These are phyloP conservation scores for Caradrina kadenii DNA, from an alignment of 2,888 invertebrate species.

Conservation along the genomic window DNA sequence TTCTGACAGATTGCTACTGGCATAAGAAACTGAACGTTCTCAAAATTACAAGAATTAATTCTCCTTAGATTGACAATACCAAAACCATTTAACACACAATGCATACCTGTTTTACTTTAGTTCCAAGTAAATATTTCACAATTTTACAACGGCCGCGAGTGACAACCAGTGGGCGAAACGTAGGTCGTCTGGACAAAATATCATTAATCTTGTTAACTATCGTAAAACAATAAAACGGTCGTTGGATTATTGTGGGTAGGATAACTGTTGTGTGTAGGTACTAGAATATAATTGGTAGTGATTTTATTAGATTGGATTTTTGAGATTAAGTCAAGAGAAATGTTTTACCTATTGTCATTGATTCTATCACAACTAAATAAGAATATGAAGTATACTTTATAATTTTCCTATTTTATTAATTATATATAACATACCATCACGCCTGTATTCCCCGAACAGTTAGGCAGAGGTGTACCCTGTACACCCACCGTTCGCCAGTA, in stretches of 20 bases:
- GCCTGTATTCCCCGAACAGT: too few species aligned
- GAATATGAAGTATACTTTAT: not conserved
- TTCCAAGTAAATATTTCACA: constrained; percentile 57
- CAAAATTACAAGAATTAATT: too few species aligned
- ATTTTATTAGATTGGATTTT: constrained; percentile 22
- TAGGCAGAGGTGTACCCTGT: too few species aligned
- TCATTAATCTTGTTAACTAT: constrained; percentile 59
- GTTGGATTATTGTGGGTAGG: constrained; percentile 52
- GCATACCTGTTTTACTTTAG: constrained; percentile 31
- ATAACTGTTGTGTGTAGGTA: constrained; percentile 50
- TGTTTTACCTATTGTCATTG: not conserved
- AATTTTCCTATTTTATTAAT: not conserved
- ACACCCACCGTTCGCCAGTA: too few species aligned
- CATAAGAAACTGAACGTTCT: too few species aligned
- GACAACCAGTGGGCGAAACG: constrained; percentile 62
- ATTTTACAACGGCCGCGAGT: constrained; percentile 44
- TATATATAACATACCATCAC: too few species aligned
- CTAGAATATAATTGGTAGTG: constrained; percentile 31
- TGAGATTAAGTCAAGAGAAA: not conserved
- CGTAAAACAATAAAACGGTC: constrained; percentile 65
- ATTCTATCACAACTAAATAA: not conserved
- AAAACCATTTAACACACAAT: constrained; percentile 28
- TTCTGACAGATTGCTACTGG: too few species aligned
- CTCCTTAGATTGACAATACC: not conserved
- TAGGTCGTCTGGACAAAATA: constrained; percentile 61